Evolutionary conservation across 2,113 vertebrate species (phyloP), one percentile per base, ranked within the genome.

Genomic region (Ornithorhynchus anatinus): DNA sequence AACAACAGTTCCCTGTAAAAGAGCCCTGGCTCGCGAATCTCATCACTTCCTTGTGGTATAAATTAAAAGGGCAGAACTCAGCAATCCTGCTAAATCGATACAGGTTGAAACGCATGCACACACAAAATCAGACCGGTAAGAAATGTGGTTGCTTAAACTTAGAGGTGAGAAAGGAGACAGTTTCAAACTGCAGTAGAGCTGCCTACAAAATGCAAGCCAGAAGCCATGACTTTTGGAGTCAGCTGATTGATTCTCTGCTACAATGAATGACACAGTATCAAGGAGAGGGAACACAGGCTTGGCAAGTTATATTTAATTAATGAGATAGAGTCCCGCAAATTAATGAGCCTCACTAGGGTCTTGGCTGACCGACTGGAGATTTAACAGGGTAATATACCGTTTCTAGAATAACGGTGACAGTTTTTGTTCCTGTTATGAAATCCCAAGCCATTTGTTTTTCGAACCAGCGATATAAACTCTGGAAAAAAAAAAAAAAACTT

Each of bases 261-360:
- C 25, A 78, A 66, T 75, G 82, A 68, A 37, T 31, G 59, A 71
- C 33, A 64, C 58, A 69, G 19, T 80, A 61, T 59, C 69, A 80
- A 81, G 74, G 31, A 69, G 40, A 86, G 20, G 31, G 50, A 58
- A 78, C 81, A 44, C 19, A 50, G 13, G 38, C 54, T 60, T 78
- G 50, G 29, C 69, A 69, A 83, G 59, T 39, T 68, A 17, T 52
- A 73, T 10, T 33, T 77, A 73, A 84, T 82, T 84, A 35, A 51
- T 17, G 47, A 22, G 6, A 3, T 66, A 29, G 42, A 63, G 80
- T 83, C 80, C 69, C 85, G 71, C 15, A 72, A 37, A 73, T 78
- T 69, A 87, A 82, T 72, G 25, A 69, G 67, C 23, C 7, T 78
- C 72, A n/a, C 72, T 23, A 85, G 48, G 37, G 43, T 75, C 8